Percentiles rank a stretch among this genome's conserved stretches.
Conservation (phyloP, 1,140 invertebrate genomes). For the Drosophila rhopaloa region DNA sequence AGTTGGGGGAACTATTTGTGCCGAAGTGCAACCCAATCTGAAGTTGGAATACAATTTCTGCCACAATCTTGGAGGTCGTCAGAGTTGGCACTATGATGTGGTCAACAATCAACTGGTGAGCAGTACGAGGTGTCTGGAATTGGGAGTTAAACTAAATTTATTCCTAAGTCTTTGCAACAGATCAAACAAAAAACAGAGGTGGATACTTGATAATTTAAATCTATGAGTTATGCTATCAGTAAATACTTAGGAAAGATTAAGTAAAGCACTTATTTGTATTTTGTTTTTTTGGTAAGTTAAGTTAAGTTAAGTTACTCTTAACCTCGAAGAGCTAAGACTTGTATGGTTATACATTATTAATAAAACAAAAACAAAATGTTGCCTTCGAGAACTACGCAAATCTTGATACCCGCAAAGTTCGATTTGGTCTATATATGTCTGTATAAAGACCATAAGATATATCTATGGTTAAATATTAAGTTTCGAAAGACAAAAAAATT, state of each 20-base stretch:
- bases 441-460: too few species aligned
- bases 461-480: too few species aligned
- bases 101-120: slow-evolving; percentile 9
- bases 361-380: too few species aligned
- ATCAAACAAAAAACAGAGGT: slow-evolving; percentile 2
- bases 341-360: too few species aligned
- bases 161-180: not conserved
- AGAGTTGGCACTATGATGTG: slow-evolving; percentile 2
- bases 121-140: slow-evolving; percentile 15
- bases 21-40: not conserved
- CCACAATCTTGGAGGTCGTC: slow-evolving; percentile 1
- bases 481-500: too few species aligned
- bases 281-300: not conserved
- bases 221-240: not conserved
- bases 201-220: slow-evolving; percentile 8
- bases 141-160: not conserved
- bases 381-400: too few species aligned
- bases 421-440: too few species aligned
- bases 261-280: not conserved
- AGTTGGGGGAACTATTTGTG: not conserved
- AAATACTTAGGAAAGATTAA: not conserved
- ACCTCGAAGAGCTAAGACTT: too few species aligned
- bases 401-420: too few species aligned
- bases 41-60: not conserved
- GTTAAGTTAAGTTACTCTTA: too few species aligned